Percentiles rank a stretch among this genome's conserved stretches.
Evolutionary conservation across 1,140 invertebrate species (phyloP).

Genomic region (Meloidogyne exigua): DNA sequence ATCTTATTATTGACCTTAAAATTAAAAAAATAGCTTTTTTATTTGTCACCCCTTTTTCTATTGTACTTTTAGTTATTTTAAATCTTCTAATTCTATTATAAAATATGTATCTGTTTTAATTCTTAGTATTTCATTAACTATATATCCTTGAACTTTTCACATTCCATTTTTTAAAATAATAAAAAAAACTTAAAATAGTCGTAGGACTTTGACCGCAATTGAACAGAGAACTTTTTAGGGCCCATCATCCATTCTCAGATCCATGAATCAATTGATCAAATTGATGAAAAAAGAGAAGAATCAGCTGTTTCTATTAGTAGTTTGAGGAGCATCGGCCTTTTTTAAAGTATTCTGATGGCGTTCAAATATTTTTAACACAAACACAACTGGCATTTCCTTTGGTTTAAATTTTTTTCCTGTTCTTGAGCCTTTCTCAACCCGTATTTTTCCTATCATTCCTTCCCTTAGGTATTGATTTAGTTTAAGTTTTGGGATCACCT

Average conservation of each 20-base stretch:
- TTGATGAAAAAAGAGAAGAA: not conserved
- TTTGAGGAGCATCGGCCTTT: not conserved
- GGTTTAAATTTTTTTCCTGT: not conserved
- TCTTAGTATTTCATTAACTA: not conserved
- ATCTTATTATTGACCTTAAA: no score
- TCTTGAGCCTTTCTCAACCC: not conserved
- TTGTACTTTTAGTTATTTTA: not conserved
- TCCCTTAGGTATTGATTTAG: not conserved
- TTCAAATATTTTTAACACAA: not conserved
- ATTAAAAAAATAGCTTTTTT: not conserved
- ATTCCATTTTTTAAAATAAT: slow-evolving; percentile 1
- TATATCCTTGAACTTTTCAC: not conserved
- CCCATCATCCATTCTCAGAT: not conserved
- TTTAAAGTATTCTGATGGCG: not conserved
- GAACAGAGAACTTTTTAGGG: not conserved
- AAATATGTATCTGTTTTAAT: not conserved
- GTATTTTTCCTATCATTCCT: not conserved
- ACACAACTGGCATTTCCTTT: not conserved
- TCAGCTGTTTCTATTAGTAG: not conserved
- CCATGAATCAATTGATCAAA: slow-evolving; percentile 2
- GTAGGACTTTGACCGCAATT: slow-evolving; percentile 1
- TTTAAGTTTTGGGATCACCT: not conserved
- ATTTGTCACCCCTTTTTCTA: not conserved
- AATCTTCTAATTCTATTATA: not conserved
- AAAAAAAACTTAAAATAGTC: not conserved